Base-by-base conservation (phyloP, 2,888 invertebrate genomes). In the Ephialtes manifestator region DNA sequence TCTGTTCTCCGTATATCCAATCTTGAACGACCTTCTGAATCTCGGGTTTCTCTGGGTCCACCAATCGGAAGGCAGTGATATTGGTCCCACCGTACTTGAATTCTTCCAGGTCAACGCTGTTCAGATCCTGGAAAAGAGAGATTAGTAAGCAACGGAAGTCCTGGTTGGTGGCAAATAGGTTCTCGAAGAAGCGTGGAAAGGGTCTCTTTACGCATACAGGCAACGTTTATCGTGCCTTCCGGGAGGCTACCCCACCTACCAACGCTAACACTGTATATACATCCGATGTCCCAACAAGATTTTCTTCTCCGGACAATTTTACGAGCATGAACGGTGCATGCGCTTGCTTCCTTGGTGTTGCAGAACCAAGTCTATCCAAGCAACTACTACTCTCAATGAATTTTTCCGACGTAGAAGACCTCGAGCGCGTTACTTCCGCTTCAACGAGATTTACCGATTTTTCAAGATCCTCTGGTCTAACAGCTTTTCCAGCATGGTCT, bases 51-150 rank as follows among this genome's bases (percentile, higher is more conserved):
- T 97, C 96, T 31, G 98, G 97, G 94, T 99, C 98, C 63, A 99
- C 97, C 88, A 99, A 95, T 88, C 98, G 96, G 92, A 99, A 97
- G 5, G 98, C 98, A 1, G 99, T 99, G 89, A 99, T 98, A 94
- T 99, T 99, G 35, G 99, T 98, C 46, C 99, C 99, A 10, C 98
- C 98, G 94, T 98, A 98, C 93, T 97, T 97, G 94, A 99, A 99
- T 94, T 98, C 98, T 92, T 98, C 98, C 91, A 99, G 95, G 94
- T 99, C 97, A 48, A 99, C 97, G 78, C 97, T 98, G 91, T 98
- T 98, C 86, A 99, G 95, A 94, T 99, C 99, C 98, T 98, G 92
- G 3, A 90, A 60, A 70, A 72, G 46, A 43, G 60, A 79, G 58
- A 43, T 28, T 51, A 15, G 51, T 35, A 24, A 51, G 48, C n/a